phyloP scores from a whole-genome alignment of 2,888 invertebrate genomes.

The Amphipoea lucens region DNA sequence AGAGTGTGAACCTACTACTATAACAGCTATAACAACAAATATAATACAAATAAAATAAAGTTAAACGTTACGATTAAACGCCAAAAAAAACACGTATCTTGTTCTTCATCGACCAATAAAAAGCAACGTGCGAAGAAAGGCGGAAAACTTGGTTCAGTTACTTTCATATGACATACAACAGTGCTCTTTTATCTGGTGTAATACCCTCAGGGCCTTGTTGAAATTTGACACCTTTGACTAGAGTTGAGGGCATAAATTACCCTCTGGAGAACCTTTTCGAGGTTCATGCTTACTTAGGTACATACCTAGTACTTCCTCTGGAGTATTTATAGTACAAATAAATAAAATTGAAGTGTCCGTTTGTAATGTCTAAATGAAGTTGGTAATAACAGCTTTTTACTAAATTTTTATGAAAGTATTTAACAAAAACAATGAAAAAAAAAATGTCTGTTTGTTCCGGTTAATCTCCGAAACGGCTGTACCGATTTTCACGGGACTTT shows the following conservation, averaged over 20 bases:
- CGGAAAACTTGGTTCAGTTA: conserved; percentile 1
- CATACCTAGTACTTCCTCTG: neutral
- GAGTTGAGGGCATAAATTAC: neutral
- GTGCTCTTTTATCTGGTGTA: neutral
- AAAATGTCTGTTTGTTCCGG: neutral
- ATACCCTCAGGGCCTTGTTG: neutral
- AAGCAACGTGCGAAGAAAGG: neutral
- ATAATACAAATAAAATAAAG: no score
- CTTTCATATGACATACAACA: neutral
- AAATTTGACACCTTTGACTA: neutral
- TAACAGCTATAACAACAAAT: neutral
- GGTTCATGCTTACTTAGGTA: neutral
- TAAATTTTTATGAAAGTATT: no score
- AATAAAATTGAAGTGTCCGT: no score
- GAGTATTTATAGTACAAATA: neutral
- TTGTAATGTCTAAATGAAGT: no score
- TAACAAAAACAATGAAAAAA: no score
- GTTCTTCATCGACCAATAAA: neutral
- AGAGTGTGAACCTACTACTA: neutral
- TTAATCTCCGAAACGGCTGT: neutral
- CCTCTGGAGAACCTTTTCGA: neutral
- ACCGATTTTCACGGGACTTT: no score
- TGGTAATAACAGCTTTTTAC: no score
- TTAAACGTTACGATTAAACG: no score
- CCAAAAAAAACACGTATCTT: neutral